phyloP scores from a whole-genome alignment of 2,113 vertebrate species.

The Cranoglanis bouderius region DNA sequence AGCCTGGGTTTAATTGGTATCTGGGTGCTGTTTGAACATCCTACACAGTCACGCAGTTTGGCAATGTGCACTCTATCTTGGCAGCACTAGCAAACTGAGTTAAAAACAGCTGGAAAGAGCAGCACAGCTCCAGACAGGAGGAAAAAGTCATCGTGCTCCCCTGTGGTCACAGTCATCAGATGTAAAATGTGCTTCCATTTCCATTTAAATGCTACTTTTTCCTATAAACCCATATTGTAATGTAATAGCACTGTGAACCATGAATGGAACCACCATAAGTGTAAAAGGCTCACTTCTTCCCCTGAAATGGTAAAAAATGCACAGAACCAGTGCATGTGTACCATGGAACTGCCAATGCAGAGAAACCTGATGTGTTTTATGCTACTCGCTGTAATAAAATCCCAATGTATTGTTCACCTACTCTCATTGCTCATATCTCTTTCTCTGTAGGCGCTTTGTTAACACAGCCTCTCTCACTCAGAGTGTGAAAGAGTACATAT shows the following conservation, averaged over 20 bases:
- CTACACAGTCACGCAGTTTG: constrained; percentile 38
- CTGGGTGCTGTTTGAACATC: constrained; percentile 32
- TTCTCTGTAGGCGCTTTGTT: constrained; percentile 20
- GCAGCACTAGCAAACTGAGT: constrained; percentile 22
- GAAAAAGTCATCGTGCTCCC: background rate
- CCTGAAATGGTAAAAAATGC: background rate
- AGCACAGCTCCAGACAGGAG: constrained; percentile 14
- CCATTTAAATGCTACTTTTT: constrained; percentile 9
- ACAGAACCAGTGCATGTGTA: background rate
- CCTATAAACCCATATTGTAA: constrained; percentile 8
- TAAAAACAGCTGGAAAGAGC: constrained; percentile 22
- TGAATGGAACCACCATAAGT: background rate
- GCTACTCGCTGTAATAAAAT: background rate
- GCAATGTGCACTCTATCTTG: constrained; percentile 9
- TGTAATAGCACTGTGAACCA: background rate
- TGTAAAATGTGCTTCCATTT: constrained; percentile 6
- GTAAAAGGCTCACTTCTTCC: background rate
- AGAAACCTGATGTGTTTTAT: background rate
- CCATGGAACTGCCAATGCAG: background rate
- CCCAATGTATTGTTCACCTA: background rate
- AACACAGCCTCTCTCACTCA: background rate
- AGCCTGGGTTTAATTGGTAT: constrained; percentile 38
- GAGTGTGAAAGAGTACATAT: constrained; percentile 1
- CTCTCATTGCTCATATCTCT: background rate
- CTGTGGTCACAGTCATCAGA: constrained; percentile 6